A percentile compares a stretch with the other conserved stretches of the same genome.
These are phyloP conservation scores for Belgica antarctica DNA, from an alignment of 2,888 invertebrate species.

Conservation along the genomic window DNA sequence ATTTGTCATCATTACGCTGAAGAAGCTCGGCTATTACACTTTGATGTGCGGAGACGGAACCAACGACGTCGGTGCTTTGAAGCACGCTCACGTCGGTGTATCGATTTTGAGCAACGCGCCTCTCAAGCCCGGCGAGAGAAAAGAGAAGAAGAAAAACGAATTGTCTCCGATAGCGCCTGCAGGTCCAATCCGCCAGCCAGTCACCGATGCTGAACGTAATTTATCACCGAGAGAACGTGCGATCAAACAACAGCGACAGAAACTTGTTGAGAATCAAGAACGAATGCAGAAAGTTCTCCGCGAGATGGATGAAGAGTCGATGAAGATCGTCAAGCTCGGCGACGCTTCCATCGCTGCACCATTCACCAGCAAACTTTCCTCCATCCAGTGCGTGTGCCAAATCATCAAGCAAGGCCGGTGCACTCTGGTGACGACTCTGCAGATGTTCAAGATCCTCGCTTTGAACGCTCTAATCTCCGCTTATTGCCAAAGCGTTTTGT, in stretches of 20 bases:
- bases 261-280: constrained; percentile 50
- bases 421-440: constrained; percentile 96
- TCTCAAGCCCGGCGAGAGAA: constrained; percentile 56
- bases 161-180: constrained; percentile 46
- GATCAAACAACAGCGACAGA: constrained; percentile 51
- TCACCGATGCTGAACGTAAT: constrained; percentile 48
- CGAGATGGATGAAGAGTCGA: constrained; percentile 84
- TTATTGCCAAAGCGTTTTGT: constrained; percentile 97
- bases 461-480: constrained; percentile 96
- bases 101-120: constrained; percentile 84
- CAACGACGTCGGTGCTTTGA: constrained; percentile 97
- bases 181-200: constrained; percentile 45
- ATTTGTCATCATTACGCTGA: constrained; percentile 84
- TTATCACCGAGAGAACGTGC: constrained; percentile 52
- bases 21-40: constrained; percentile 81
- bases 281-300: constrained; percentile 62
- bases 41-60: constrained; percentile 99
- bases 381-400: constrained; percentile 95
- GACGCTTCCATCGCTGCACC: constrained; percentile 99
- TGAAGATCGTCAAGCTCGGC: constrained; percentile 89
- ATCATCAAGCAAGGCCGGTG: constrained; percentile 99
- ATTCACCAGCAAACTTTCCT: constrained; percentile 95
- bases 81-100: constrained; percentile 97
- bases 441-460: constrained; percentile 99
- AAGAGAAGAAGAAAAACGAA: constrained; percentile 46